Conservation (phyloP, 2,888 invertebrate species). For the Baccha elongata region DNA sequence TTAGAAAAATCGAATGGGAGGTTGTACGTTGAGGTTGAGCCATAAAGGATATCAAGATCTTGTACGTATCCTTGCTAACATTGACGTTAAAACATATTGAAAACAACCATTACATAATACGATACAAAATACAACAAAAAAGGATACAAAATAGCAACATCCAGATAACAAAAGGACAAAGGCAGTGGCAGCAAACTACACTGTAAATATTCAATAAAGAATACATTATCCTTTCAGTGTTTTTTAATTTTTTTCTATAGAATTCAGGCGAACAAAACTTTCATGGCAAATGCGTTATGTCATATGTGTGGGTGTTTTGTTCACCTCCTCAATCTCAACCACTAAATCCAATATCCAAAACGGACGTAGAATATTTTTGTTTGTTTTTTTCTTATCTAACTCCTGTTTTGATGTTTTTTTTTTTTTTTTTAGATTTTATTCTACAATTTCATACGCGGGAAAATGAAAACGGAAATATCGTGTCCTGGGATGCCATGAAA, state of each 20-base stretch:
- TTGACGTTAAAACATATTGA: conserved; percentile 45
- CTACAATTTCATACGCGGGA: conserved; percentile 18
- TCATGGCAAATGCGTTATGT: conserved; percentile 39
- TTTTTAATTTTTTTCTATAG: conserved; percentile 32
- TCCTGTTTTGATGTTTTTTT: background rate
- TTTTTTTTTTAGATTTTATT: conserved; percentile 14
- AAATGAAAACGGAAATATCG: conserved; percentile 37
- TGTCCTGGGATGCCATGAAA: conserved; percentile 31
- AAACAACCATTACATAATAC: conserved; percentile 14
- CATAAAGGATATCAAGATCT: conserved; percentile 42
- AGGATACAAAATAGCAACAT: conserved; percentile 10
- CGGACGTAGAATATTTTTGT: conserved; percentile 42
- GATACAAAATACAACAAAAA: conserved; percentile 3
- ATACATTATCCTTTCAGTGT: conserved; percentile 67
- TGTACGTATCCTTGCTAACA: conserved; percentile 28
- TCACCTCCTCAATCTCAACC: too few relatives aligned
- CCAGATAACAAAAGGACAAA: conserved; percentile 44
- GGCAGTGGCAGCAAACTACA: conserved; percentile 50
- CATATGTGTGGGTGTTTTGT: conserved; percentile 1
- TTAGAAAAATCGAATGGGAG: conserved; percentile 21
- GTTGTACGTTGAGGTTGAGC: background rate
- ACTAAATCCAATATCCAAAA: too few relatives aligned
- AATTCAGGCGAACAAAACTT: conserved; percentile 45
- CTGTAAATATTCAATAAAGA: conserved; percentile 71
- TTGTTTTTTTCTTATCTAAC: background rate